A percentile compares a stretch with the other conserved stretches of the same genome.
These are phyloP conservation scores for Melanostigma gelatinosum DNA, from an alignment of 2,113 vertebrate genomes.

Conservation along the genomic window DNA sequence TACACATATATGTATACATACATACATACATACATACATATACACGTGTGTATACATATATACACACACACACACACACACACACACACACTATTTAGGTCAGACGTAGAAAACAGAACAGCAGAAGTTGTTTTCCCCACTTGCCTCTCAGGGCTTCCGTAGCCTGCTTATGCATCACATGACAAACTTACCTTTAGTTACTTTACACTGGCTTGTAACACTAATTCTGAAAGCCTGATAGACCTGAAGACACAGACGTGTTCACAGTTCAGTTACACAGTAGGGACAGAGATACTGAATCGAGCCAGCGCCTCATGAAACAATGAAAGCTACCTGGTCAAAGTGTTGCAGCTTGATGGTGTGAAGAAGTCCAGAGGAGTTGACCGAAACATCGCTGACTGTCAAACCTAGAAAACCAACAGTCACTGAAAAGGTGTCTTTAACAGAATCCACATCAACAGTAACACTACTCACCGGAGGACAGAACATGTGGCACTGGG, in stretches of 20 bases:
- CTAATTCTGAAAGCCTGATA: constrained; percentile 94
- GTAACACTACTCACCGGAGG: constrained; percentile 87
- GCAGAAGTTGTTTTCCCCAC: not conserved
- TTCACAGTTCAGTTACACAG: not conserved
- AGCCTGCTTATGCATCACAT: not conserved
- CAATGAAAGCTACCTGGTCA: constrained; percentile 82
- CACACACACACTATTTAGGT: not conserved
- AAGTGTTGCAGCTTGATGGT: constrained; percentile 90
- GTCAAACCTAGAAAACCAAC: constrained; percentile 84
- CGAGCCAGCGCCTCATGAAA: not conserved
- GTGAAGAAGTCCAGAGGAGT: constrained; percentile 89
- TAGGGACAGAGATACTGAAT: not conserved
- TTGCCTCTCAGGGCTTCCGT: not conserved
- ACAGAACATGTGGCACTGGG: constrained; percentile 89
- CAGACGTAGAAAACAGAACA: no score
- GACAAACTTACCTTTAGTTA: constrained; percentile 84
- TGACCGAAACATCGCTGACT: constrained; percentile 85
- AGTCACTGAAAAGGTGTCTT: not conserved
- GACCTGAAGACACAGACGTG: constrained; percentile 81
- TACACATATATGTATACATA: no score
- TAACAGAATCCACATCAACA: not conserved
- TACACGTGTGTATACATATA: no score
- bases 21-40: no score
- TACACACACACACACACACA: no score
- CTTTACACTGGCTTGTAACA: constrained; percentile 88